Conservation (phyloP, 2,888 invertebrate genomes). For the Acleris literana region DNA sequence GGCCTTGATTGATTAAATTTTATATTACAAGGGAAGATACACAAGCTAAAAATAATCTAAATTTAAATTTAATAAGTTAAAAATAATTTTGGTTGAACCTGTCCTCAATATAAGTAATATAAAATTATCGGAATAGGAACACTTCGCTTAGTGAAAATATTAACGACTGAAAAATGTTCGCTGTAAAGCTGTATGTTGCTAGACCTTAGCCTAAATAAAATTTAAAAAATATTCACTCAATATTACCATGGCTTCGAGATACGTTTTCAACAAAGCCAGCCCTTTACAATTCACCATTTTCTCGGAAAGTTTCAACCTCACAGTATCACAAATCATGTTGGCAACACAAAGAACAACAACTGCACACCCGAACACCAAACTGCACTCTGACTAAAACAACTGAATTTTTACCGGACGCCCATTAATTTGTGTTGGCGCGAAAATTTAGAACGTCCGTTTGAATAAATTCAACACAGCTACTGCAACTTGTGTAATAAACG, state of each 20-base stretch:
- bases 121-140: no score
- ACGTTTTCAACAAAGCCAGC: constrained; percentile 69
- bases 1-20: no score
- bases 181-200: no score
- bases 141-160: no score
- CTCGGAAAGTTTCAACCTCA: constrained; percentile 72
- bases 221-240: no score
- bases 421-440: constrained; percentile 55
- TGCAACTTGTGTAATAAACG: constrained; percentile 18
- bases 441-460: constrained; percentile 34
- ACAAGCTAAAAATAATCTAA: no score
- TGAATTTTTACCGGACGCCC: constrained; percentile 67
- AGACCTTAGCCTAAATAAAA: neutral
- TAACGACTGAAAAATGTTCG: no score
- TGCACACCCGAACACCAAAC: constrained; percentile 51
- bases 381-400: constrained; percentile 54
- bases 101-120: no score
- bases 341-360: constrained; percentile 46
- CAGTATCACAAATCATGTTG: constrained; percentile 71
- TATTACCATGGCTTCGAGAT: constrained; percentile 70
- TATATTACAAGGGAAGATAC: no score
- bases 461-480: constrained; percentile 19
- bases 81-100: no score
- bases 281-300: constrained; percentile 73
- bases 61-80: no score